phyloP scores from a whole-genome alignment of 2,797 vertebrate genomes.

The Diplodus sargus region DNA sequence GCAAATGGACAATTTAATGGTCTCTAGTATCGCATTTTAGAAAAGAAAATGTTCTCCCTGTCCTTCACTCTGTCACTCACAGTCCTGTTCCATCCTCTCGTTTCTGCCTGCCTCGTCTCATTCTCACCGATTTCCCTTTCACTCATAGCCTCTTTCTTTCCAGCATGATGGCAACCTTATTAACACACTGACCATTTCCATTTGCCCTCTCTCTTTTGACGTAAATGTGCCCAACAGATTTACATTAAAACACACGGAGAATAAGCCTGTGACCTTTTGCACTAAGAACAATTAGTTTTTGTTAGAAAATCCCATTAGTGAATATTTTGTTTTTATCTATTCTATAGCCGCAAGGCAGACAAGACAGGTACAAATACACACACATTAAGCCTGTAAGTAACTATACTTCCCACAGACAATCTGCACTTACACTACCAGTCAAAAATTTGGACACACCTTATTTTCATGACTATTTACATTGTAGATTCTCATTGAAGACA shows the following conservation, averaged over 20 bases:
- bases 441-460: too few relatives aligned
- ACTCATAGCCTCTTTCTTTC: conserved; percentile 16
- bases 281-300: conserved; percentile 14
- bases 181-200: conserved; percentile 24
- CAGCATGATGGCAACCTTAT: conserved; percentile 40
- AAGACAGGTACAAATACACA: background rate
- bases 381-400: too few relatives aligned
- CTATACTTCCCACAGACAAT: background rate
- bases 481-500: too few relatives aligned
- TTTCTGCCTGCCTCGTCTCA: background rate
- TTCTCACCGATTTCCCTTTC: conserved; percentile 18
- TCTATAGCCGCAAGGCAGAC: background rate
- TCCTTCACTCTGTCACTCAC: conserved; percentile 8
- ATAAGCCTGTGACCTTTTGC: conserved; percentile 35
- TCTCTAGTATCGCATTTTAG: background rate
- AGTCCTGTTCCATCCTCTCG: background rate
- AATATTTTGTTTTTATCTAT: too few relatives aligned
- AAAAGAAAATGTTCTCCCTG: background rate
- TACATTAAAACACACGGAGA: conserved; percentile 24
- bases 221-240: conserved; percentile 41
- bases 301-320: background rate
- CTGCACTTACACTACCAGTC: too few relatives aligned
- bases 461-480: too few relatives aligned
- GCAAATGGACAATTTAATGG: conserved; percentile 47
- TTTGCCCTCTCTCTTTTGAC: conserved; percentile 22